Conservation (phyloP, 2,888 invertebrate genomes). For the Harpalus rufipes region DNA sequence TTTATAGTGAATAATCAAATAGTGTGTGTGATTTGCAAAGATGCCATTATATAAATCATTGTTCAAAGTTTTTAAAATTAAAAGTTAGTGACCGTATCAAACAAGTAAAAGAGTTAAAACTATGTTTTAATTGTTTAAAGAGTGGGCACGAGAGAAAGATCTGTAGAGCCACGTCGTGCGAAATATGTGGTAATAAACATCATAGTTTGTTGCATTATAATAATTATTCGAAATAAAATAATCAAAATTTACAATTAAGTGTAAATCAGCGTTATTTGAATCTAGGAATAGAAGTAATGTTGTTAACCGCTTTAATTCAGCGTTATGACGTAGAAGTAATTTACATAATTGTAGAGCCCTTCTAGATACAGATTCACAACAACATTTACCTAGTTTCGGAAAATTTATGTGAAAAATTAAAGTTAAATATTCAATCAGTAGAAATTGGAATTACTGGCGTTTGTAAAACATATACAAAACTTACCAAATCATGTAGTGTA, state of each 20-base stretch:
- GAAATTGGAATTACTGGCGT: background rate
- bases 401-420: conserved; percentile 19
- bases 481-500: background rate
- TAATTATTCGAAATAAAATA: background rate
- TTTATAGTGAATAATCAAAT: background rate
- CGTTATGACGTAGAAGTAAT: background rate
- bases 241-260: background rate
- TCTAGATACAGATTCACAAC: background rate
- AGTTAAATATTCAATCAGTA: background rate
- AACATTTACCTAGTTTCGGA: conserved; percentile 6
- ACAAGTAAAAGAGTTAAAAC: background rate
- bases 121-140: conserved; percentile 21
- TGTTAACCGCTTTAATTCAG: background rate
- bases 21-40: background rate
- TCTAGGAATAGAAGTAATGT: background rate
- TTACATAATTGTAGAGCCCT: background rate
- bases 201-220: background rate
- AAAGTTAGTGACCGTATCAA: background rate
- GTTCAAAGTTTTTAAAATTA: conserved; percentile 14
- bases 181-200: background rate
- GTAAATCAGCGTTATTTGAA: background rate
- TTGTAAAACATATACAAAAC: background rate
- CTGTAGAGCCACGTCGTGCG: background rate
- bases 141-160: background rate
- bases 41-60: conserved; percentile 12